Base-by-base conservation (phyloP, 2,888 invertebrate genomes). In the Callosobruchus maculatus region DNA sequence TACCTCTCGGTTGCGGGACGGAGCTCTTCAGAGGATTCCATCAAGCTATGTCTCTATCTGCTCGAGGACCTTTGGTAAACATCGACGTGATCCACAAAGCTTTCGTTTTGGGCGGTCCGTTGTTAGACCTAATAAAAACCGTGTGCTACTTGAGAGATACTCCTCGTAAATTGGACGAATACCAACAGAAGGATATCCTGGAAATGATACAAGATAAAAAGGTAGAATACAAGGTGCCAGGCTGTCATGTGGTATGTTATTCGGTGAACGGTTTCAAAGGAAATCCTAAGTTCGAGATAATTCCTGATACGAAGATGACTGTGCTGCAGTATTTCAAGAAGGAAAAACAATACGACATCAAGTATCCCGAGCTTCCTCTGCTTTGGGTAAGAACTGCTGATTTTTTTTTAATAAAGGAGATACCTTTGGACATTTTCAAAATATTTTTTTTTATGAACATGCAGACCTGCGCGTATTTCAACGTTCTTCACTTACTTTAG, bases 301-400 rank as follows among this genome's bases (percentile, higher is more conserved):
- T 71, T 67, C 66, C 71, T 0, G 71, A 66, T 13, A 71, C 21
- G 21, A 71, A 67, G 21, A 78, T 87, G 5, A 89, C 90, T 0
- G 88, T 93, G 0, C 80, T 82, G 5, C 77, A 87, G 2, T 91
- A 91, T 80, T 91, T 87, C 77, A 21, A 2, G 0, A 77, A 77
- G 3, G 79, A 82, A 0, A 89, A 89, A 75, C 76, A 78, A 0
- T 75, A 76, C 81, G 88, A 87, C 49, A 80, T 91, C 0, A 80
- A 81, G 79, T 93, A 89, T 84, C 94, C 95, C 0, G 85, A 93
- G 70, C 85, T 96, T 73, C 97, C 95, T 22, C 96, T 95, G 81
- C 85, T 99, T 68, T 94, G 94, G 91, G 96, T 49, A 49, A 49
- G 49, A 13, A 18, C 1, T 49, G 13, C 7, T 7, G 26, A 26